A percentile compares a stretch with the other conserved stretches of the same genome.
phyloP scores from a whole-genome alignment of 1,140 invertebrate species.

The Microplitis demolitor region DNA sequence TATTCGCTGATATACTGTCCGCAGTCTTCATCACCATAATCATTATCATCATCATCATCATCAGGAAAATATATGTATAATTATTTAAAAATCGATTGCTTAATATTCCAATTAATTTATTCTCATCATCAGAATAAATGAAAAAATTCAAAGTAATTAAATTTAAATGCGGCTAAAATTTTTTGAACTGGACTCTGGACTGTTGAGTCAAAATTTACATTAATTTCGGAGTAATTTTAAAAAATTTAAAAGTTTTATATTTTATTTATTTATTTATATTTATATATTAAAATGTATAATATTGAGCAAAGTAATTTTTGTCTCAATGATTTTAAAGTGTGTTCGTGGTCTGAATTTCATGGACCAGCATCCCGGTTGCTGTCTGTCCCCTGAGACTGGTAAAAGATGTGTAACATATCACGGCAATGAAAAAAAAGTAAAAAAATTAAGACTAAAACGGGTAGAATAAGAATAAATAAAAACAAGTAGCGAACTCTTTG shows the following conservation, averaged over 20 bases:
- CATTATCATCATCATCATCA: no score
- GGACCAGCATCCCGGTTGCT: not conserved
- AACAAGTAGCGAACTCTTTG: no score
- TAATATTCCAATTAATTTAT: no score
- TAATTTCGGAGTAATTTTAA: no score
- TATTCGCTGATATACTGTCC: no score
- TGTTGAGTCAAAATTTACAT: no score
- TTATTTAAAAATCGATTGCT: no score
- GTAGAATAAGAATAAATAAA: no score
- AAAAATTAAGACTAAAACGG: conserved; percentile 6
- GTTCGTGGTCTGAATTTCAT: conserved; percentile 1
- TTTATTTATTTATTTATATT: no score
- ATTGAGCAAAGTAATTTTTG: not conserved
- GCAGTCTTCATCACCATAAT: no score
- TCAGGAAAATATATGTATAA: not conserved
- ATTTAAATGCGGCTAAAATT: not conserved
- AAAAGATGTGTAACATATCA: not conserved
- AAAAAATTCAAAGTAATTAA: not conserved
- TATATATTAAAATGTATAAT: not conserved
- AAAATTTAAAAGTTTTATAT: no score
- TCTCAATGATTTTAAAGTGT: not conserved
- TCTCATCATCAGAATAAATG: not conserved
- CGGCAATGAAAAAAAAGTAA: not conserved
- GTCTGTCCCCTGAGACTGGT: conserved; percentile 5
- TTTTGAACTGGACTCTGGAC: not conserved